phyloP scores from a whole-genome alignment of 2,888 invertebrate species.

The Falcaria lacertinaria region DNA sequence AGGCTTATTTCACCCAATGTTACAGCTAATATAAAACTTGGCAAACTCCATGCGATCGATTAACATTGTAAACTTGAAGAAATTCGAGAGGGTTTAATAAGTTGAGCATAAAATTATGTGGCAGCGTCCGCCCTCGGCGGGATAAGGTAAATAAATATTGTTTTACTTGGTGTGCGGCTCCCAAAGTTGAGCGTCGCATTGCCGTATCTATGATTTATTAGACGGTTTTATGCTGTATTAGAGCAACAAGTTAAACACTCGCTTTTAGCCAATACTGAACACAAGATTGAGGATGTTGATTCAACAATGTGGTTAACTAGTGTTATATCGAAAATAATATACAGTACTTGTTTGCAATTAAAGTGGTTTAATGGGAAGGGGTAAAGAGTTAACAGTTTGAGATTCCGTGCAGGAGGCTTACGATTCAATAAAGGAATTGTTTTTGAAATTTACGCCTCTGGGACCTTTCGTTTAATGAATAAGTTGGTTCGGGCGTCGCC shows the following conservation, averaged over 20 bases:
- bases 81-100: slow-evolving; percentile 46
- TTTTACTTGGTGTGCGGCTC: slow-evolving; percentile 14
- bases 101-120: slow-evolving; percentile 47
- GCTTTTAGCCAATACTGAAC: neutral
- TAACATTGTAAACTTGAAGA: slow-evolving; percentile 49
- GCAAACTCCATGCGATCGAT: slow-evolving; percentile 42
- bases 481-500: slow-evolving; percentile 16
- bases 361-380: too few relatives aligned
- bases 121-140: slow-evolving; percentile 24
- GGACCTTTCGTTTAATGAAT: slow-evolving; percentile 28
- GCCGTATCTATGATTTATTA: neutral
- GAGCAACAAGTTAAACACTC: neutral
- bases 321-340: too few relatives aligned
- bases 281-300: too few relatives aligned
- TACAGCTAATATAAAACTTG: slow-evolving; percentile 47
- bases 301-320: too few relatives aligned
- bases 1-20: slow-evolving; percentile 39
- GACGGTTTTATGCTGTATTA: neutral
- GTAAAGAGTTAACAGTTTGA: neutral
- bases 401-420: slow-evolving; percentile 19
- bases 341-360: too few relatives aligned
- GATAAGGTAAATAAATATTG: slow-evolving; percentile 40
- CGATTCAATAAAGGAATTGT: slow-evolving; percentile 43
- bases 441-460: slow-evolving; percentile 34
- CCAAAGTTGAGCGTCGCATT: neutral